Base-by-base conservation (phyloP, 2,113 vertebrate species). In the Oncorhynchus tshawytscha region DNA sequence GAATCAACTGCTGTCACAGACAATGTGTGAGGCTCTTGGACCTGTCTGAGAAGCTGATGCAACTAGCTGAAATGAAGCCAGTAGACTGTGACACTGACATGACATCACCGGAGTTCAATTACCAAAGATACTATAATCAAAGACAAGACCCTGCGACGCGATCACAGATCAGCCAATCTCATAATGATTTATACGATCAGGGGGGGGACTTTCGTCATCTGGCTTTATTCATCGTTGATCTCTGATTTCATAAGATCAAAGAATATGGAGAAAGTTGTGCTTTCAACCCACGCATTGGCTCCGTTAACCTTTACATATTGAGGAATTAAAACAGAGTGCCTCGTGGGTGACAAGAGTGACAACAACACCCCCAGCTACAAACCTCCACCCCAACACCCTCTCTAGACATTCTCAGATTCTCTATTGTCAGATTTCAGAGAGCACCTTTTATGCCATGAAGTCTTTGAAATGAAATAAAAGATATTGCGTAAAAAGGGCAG, bases 401-500 rank as follows among this genome's bases (percentile, higher is more conserved):
- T 60, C 12, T 3, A 66, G 25, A 66, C 24, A 12, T 54, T 70
- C 39, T 48, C 39, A 34, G 6, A 34, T 34, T 34, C 34, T 34
- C 34, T 34, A 34, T 34, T 34, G 5, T 34, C 34, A 7, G 34
- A 34, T 34, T 34, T 34, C 34, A 70, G 39, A 18, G 39, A 60
- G 59, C 27, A 66, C 69, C 69, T 29, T 64, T 16, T 1, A 7
- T 54, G 24, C 9, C 27, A 27, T 3, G 49, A 45, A 18, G 64
- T 24, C 62, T 71, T 60, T 25, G 60, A 29, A 34, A 54, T 54
- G 34, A 67, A 65, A 70, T 24, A 72, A 51, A 64, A 64, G 59
- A 24, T 48, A 27, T 12, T 9, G 15, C 12, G 57, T 71, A 54
- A 54, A 18, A 8, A 54, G 78, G 78, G 31, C 57, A 60, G 51